Conservation (phyloP, 2,113 vertebrate genomes). For the Pan paniscus region DNA sequence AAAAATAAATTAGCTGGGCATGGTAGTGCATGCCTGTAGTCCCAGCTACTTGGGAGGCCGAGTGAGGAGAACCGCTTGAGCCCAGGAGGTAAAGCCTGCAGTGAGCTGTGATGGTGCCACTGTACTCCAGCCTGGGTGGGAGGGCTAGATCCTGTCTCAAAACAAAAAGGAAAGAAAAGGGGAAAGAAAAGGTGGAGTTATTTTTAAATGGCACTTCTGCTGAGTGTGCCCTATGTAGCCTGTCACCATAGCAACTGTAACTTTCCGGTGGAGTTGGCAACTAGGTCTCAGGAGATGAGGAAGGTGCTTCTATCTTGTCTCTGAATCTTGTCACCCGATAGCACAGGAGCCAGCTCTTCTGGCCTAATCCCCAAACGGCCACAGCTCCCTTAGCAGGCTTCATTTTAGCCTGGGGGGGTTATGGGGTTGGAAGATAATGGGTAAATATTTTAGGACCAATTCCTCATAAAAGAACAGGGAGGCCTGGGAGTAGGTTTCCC, state of each 20-base stretch:
- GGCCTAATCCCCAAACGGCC: conserved; percentile 20
- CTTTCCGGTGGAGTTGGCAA: not conserved
- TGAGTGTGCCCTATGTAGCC: not conserved
- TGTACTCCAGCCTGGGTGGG: too few relatives aligned
- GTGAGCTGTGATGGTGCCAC: too few relatives aligned
- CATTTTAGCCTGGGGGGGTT: not conserved
- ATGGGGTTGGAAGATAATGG: conserved; percentile 17
- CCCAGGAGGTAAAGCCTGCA: too few relatives aligned
- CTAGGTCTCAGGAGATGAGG: not conserved
- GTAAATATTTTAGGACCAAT: conserved; percentile 53
- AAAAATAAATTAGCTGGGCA: too few relatives aligned
- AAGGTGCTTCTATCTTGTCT: not conserved
- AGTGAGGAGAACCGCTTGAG: not conserved
- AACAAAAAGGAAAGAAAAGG: too few relatives aligned
- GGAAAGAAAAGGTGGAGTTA: not conserved
- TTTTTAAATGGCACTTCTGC: not conserved
- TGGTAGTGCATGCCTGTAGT: too few relatives aligned
- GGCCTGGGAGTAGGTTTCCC: not conserved
- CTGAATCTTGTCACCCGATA: conserved; percentile 15
- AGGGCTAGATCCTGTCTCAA: too few relatives aligned
- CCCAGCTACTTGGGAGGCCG: too few relatives aligned
- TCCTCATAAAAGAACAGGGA: conserved; percentile 49
- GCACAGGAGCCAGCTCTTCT: not conserved
- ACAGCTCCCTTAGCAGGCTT: not conserved
- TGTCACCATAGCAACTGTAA: not conserved